A percentile compares a stretch with the other conserved stretches of the same genome.
These are phyloP conservation scores for Apeltes quadracus DNA, from an alignment of 2,113 vertebrate genomes.

Conservation along the genomic window DNA sequence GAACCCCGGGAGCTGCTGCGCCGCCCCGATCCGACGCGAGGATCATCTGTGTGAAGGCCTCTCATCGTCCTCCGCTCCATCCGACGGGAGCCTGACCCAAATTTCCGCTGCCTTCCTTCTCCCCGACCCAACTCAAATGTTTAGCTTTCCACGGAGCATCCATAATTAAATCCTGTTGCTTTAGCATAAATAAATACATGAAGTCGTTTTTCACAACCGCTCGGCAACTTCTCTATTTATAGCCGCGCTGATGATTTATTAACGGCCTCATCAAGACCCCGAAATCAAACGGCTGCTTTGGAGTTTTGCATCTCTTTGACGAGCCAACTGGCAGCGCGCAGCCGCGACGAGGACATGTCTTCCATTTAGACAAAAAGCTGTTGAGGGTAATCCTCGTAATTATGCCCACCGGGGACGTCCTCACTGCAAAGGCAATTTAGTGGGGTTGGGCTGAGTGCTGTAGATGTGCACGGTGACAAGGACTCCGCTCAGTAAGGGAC, in stretches of 20 bases:
- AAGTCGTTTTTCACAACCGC: slow-evolving; percentile 72
- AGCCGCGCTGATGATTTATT: slow-evolving; percentile 74
- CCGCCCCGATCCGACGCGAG: no score
- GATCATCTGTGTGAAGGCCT: no score
- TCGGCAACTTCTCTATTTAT: slow-evolving; percentile 78
- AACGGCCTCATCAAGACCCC: slow-evolving; percentile 71
- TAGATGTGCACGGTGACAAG: slow-evolving; percentile 57
- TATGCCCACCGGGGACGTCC: slow-evolving; percentile 64
- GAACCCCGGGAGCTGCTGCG: slow-evolving; percentile 43
- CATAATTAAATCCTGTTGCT: slow-evolving; percentile 76
- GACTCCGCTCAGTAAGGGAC: slow-evolving; percentile 59
- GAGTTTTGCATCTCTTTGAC: slow-evolving; percentile 70
- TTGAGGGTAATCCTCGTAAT: slow-evolving; percentile 68
- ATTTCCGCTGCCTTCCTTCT: slow-evolving; percentile 59
- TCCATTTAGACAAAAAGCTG: slow-evolving; percentile 61
- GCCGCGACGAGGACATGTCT: slow-evolving; percentile 45
- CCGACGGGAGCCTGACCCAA: slow-evolving; percentile 77
- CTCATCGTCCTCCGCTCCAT: no score
- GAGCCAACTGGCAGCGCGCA: slow-evolving; percentile 48
- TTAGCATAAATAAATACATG: slow-evolving; percentile 81
- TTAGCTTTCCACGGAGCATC: slow-evolving; percentile 72
- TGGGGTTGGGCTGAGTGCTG: slow-evolving; percentile 49
- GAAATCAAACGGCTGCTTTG: slow-evolving; percentile 64
- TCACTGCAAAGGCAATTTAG: slow-evolving; percentile 65
- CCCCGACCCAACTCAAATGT: slow-evolving; percentile 55